Evolutionary conservation across 2,113 vertebrate species (phyloP).

Genomic region (Megalops atlanticus): DNA sequence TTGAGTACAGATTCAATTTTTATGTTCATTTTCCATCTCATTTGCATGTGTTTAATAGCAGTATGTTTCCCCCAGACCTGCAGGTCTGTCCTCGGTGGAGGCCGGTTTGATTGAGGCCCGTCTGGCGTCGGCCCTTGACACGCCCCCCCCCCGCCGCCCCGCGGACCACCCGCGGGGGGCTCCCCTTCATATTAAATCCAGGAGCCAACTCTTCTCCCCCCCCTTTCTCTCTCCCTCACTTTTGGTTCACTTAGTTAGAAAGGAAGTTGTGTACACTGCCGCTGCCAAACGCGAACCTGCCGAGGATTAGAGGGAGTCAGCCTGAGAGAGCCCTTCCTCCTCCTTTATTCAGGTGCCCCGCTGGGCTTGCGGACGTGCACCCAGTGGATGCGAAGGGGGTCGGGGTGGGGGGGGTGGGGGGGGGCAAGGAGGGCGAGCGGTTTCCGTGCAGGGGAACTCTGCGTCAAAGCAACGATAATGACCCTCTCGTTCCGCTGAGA

Average conservation of each 20-base stretch:
- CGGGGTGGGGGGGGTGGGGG: neutral
- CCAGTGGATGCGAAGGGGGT: neutral
- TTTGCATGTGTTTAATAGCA: conserved; percentile 35
- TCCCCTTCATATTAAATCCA: neutral
- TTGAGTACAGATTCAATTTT: conserved; percentile 35
- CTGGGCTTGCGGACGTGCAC: neutral
- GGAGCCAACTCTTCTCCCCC: neutral
- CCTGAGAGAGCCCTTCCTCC: too few species aligned
- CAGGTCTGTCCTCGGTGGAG: neutral
- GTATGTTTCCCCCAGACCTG: neutral
- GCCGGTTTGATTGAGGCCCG: conserved; percentile 27
- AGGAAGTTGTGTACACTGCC: neutral
- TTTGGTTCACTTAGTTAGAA: neutral
- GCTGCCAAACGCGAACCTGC: neutral
- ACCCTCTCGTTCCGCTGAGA: conserved; percentile 50
- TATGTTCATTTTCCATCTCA: conserved; percentile 37
- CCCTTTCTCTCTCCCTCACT: neutral
- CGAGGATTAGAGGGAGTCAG: neutral
- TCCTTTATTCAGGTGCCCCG: neutral
- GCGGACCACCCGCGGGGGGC: neutral
- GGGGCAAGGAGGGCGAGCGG: conserved; percentile 23
- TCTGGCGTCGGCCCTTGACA: conserved; percentile 2
- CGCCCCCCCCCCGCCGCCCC: neutral
- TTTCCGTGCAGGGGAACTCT: conserved; percentile 49
- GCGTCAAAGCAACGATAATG: conserved; percentile 62